Conservation (phyloP, 2,797 vertebrate genomes). For the Garrulus glandarius region DNA sequence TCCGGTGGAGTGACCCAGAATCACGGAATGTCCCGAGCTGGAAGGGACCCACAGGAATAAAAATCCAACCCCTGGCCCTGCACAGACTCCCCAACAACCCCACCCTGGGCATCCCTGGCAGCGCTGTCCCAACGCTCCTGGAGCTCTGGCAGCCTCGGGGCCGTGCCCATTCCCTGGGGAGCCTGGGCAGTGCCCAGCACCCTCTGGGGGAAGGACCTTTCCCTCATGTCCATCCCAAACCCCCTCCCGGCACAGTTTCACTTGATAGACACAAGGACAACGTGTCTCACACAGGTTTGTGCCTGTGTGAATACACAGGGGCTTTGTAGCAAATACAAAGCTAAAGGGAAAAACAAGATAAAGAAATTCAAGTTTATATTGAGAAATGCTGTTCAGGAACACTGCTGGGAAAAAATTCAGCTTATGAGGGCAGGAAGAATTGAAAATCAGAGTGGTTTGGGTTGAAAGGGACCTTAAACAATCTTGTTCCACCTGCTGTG, state of each 20-base stretch:
- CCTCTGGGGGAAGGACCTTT: not conserved
- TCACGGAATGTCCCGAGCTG: not conserved
- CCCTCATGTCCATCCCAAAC: fast-evolving
- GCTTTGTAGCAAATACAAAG: not conserved
- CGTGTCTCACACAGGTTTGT: fast-evolving
- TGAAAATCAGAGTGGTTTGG: not conserved
- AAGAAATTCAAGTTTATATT: not conserved
- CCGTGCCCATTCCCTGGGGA: not conserved
- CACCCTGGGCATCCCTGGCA: not conserved
- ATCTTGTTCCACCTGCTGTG: not conserved
- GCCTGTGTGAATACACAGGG: fast-evolving
- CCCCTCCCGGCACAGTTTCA: not conserved
- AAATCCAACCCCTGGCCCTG: not conserved
- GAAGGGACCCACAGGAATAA: not conserved
- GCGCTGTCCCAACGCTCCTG: not conserved
- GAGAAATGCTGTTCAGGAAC: not conserved
- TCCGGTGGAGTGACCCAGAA: not conserved
- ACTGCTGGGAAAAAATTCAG: not conserved
- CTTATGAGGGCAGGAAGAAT: not conserved
- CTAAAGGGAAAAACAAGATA: not conserved
- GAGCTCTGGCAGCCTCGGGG: not conserved
- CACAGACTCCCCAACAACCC: not conserved
- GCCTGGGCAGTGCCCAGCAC: not conserved
- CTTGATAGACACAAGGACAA: not conserved
- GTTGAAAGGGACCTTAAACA: not conserved